These are phyloP conservation scores for Brachionus asplanchnoidis DNA, from an alignment of 1,140 invertebrate species.

Conservation along the genomic window DNA sequence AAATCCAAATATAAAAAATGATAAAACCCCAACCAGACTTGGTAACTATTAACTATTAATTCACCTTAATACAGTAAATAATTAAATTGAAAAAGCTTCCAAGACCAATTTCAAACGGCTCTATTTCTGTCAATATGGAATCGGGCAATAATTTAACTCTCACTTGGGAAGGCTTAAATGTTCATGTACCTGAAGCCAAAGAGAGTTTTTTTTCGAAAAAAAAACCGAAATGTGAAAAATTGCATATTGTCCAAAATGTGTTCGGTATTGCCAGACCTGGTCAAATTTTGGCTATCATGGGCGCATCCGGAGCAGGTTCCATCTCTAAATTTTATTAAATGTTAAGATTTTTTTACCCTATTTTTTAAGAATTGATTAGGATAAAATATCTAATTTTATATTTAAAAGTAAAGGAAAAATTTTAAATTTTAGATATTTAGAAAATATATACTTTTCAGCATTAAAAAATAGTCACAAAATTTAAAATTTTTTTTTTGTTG, in stretches of 20 bases:
- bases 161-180: slow-evolving; percentile 69
- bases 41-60: neutral
- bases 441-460: neutral
- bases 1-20: neutral
- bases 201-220: slow-evolving; percentile 45
- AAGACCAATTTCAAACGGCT: neutral
- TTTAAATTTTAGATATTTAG: neutral
- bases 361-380: no score
- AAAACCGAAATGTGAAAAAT: neutral
- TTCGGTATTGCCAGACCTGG: slow-evolving; percentile 79
- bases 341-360: no score
- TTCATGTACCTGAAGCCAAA: slow-evolving; percentile 62
- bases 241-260: slow-evolving; percentile 49
- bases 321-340: no score
- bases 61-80: neutral
- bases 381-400: no score
- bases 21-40: neutral
- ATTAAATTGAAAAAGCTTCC: neutral
- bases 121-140: neutral
- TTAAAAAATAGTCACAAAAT: neutral
- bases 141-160: slow-evolving; percentile 56
- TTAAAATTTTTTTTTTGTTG: slow-evolving; percentile 67
- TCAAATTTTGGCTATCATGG: slow-evolving; percentile 83
- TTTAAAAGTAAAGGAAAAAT: no score
- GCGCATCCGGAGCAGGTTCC: slow-evolving; percentile 60